phyloP scores from a whole-genome alignment of 2,113 vertebrate genomes.

The Paradoxurus hermaphroditus region DNA sequence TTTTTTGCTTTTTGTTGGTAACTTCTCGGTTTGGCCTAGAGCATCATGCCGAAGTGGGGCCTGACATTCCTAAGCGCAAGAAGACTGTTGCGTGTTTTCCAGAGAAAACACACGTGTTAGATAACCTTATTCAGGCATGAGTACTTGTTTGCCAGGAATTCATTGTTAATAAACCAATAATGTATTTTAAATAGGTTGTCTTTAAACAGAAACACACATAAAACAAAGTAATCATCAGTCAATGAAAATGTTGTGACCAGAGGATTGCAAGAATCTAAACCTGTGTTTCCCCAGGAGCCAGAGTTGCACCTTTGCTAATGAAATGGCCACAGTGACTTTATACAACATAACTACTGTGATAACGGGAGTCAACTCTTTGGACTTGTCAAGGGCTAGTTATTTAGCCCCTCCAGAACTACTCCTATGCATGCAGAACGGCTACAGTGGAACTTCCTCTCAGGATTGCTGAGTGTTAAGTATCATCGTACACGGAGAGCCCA shows the following conservation, averaged over 20 bases:
- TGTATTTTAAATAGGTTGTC: not conserved
- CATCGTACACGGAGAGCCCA: not conserved
- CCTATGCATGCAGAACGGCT: not conserved
- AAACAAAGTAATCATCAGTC: not conserved
- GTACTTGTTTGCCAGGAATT: not conserved
- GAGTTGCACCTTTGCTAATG: not conserved
- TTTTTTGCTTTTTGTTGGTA: not conserved
- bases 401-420: not conserved
- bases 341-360: not conserved
- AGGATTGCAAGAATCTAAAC: not conserved
- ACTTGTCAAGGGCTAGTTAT: not conserved
- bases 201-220: not conserved
- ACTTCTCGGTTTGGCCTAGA: not conserved
- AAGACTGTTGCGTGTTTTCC: not conserved
- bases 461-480: not conserved
- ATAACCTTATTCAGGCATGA: not conserved
- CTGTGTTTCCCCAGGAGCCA: not conserved
- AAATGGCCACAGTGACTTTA: not conserved
- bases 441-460: not conserved
- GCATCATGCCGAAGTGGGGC: not conserved
- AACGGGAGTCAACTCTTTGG: not conserved
- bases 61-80: not conserved
- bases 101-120: not conserved
- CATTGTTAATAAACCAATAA: not conserved
- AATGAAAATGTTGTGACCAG: not conserved